A percentile compares a stretch with the other conserved stretches of the same genome.
These are phyloP conservation scores for Lytechinus pictus DNA, from an alignment of 35 echinoderm and acorn worm genomes.

Conservation along the genomic window DNA sequence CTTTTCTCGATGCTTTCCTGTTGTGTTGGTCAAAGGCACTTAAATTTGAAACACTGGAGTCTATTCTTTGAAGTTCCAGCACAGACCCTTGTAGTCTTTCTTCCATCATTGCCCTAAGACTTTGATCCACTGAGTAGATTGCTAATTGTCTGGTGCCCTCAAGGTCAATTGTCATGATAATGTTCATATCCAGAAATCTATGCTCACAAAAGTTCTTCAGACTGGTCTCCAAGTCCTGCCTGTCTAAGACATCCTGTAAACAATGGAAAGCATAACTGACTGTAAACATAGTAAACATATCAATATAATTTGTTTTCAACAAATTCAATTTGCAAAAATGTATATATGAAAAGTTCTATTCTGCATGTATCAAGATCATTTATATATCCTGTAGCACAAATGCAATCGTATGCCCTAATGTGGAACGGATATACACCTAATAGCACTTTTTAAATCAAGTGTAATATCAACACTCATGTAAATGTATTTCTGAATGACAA, in stretches of 20 bases:
- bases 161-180: conserved; percentile 48
- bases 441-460: too few species aligned
- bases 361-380: background rate
- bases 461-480: too few species aligned
- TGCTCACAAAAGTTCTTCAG: conserved; percentile 26
- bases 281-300: background rate
- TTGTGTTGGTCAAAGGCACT: conserved; percentile 48
- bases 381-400: background rate
- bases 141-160: conserved; percentile 48
- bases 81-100: conserved; percentile 40
- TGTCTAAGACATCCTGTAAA: conserved; percentile 26
- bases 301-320: background rate
- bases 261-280: background rate
- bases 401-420: too few species aligned
- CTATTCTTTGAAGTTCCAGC: conserved; percentile 21
- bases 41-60: conserved; percentile 35
- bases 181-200: conserved; percentile 23
- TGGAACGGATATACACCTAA: too few species aligned
- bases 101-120: conserved; percentile 24
- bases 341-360: background rate
- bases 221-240: background rate
- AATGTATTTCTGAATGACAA: too few species aligned
- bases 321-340: background rate
- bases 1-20: conserved; percentile 51
- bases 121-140: conserved; percentile 44